phyloP scores from a whole-genome alignment of 1,140 invertebrate genomes.

The Plutomurus gul region DNA sequence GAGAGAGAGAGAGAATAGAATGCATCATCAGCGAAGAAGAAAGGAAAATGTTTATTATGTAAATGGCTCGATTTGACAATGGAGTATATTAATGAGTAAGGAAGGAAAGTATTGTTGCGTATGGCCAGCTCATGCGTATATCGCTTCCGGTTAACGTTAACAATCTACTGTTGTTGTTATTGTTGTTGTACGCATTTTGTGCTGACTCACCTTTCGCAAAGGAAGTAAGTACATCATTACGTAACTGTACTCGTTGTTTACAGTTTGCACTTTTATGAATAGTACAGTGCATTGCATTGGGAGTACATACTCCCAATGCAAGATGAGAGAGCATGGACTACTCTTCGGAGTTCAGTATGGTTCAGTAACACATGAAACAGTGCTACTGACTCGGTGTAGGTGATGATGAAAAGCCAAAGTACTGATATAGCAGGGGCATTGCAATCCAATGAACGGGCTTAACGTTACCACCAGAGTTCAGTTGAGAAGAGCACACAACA shows the following conservation, averaged over 20 bases:
- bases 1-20: too few species aligned
- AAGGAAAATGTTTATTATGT: too few species aligned
- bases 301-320: neutral
- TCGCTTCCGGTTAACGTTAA: neutral
- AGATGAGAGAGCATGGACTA: too few species aligned
- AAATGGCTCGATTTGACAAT: too few species aligned
- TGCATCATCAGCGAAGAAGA: too few species aligned
- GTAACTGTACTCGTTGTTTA: neutral
- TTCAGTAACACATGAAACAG: conserved; percentile 13
- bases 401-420: conserved; percentile 18
- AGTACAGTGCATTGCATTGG: neutral
- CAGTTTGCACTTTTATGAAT: neutral
- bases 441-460: conserved; percentile 18
- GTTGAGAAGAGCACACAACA: neutral
- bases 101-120: too few species aligned
- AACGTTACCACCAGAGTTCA: conserved; percentile 6
- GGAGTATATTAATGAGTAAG: too few species aligned
- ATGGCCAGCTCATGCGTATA: too few species aligned
- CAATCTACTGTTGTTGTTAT: neutral
- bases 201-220: too few species aligned
- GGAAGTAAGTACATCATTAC: neutral
- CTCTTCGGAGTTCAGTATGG: conserved; percentile 5
- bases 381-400: conserved; percentile 1
- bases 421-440: neutral
- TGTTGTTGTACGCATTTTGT: too few species aligned